Evolutionary conservation across 2,888 invertebrate species (phyloP).

Genomic region (Parnassius glacialis): DNA sequence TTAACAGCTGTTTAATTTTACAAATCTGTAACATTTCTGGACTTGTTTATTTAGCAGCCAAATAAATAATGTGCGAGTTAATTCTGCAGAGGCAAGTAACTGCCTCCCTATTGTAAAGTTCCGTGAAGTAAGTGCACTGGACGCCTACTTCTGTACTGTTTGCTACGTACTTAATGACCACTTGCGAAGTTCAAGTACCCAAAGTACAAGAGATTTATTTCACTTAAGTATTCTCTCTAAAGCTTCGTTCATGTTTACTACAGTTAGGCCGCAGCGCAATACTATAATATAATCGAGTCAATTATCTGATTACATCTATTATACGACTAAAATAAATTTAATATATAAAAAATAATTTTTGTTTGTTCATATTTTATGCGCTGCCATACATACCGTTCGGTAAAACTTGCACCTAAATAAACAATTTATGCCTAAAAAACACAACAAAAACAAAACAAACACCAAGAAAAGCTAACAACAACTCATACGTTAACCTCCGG

Average conservation of each 20-base stretch:
- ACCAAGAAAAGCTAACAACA: not conserved
- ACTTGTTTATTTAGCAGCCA: not conserved
- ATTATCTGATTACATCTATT: too few relatives aligned
- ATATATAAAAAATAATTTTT: too few relatives aligned
- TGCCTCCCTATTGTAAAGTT: not conserved
- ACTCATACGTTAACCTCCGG: constrained; percentile 39
- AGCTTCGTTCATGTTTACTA: too few relatives aligned
- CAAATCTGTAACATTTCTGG: not conserved
- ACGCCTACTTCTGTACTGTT: constrained; percentile 3
- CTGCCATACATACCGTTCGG: too few relatives aligned
- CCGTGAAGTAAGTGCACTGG: not conserved
- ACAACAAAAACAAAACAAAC: not conserved
- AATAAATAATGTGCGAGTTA: not conserved
- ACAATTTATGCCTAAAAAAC: not conserved
- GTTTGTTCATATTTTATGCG: too few relatives aligned
- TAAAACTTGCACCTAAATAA: too few relatives aligned
- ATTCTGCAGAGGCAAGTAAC: not conserved
- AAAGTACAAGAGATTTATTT: not conserved
- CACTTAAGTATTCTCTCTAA: not conserved
- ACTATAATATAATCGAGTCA: too few relatives aligned
- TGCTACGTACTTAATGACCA: constrained; percentile 3
- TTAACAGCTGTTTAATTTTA: not conserved
- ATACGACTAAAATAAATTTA: too few relatives aligned
- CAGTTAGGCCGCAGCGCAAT: too few relatives aligned
- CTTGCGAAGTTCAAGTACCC: not conserved